These are phyloP conservation scores for Synanthedon andrenaeformis DNA, from an alignment of 2,888 invertebrate species.

Conservation along the genomic window DNA sequence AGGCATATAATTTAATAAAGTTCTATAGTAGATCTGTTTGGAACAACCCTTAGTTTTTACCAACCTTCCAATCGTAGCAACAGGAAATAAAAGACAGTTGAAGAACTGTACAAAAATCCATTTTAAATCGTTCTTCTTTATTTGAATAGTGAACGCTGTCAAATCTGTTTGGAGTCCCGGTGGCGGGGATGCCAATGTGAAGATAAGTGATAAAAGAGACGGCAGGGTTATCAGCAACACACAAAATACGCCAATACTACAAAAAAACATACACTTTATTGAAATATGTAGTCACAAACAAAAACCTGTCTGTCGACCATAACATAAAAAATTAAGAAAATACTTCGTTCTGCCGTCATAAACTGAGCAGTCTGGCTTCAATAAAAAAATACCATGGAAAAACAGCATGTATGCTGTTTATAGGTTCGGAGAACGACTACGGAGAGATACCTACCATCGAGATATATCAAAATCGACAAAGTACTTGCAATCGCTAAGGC, in stretches of 20 bases:
- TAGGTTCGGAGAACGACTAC: too few species aligned
- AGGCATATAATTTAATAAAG: too few species aligned
- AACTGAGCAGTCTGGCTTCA: not conserved
- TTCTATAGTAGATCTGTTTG: too few species aligned
- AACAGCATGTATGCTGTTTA: too few species aligned
- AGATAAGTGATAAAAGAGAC: constrained; percentile 66
- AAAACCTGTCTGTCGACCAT: too few species aligned
- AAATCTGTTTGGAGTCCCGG: constrained; percentile 64
- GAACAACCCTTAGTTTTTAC: too few species aligned
- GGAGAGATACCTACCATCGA: too few species aligned
- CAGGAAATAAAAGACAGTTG: constrained; percentile 68
- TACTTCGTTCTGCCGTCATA: not conserved
- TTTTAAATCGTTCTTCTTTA: constrained; percentile 49
- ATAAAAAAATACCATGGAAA: not conserved
- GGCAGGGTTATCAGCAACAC: constrained; percentile 59
- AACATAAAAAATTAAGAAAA: too few species aligned
- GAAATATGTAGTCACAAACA: too few species aligned
- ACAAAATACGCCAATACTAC: constrained; percentile 44
- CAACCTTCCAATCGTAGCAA: constrained; percentile 75
- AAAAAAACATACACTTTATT: constrained; percentile 3
- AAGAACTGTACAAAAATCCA: constrained; percentile 58
- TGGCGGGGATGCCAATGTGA: constrained; percentile 71
- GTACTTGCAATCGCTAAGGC: too few species aligned
- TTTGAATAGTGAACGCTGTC: constrained; percentile 41
- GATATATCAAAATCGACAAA: too few species aligned